These are phyloP conservation scores for Anniella stebbinsi DNA, from an alignment of 2,797 vertebrate genomes.

Conservation along the genomic window DNA sequence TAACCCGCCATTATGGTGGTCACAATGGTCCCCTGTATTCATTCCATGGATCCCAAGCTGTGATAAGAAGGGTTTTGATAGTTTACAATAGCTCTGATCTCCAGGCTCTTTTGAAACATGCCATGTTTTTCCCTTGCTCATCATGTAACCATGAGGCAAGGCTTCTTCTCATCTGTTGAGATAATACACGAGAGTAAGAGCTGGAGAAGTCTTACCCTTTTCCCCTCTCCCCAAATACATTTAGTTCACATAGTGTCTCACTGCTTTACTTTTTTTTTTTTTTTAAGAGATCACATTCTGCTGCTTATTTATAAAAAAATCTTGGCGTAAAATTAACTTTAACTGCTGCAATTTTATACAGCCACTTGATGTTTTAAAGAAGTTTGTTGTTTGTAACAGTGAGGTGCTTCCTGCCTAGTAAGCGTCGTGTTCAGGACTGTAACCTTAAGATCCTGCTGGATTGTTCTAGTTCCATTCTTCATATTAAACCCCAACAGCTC, in stretches of 20 bases:
- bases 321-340: too few species aligned
- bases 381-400: too few species aligned
- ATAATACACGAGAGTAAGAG: too few species aligned
- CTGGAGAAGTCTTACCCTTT: not conserved
- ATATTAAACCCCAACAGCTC: not conserved
- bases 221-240: not conserved
- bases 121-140: too few species aligned
- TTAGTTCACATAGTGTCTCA: not conserved
- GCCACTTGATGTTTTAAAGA: too few species aligned
- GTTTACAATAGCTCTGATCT: not conserved
- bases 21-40: not conserved
- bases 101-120: too few species aligned
- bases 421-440: not conserved
- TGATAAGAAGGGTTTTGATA: not conserved
- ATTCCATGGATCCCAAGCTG: not conserved
- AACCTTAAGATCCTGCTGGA: not conserved
- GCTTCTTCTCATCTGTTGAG: not conserved
- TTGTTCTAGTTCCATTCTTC: not conserved
- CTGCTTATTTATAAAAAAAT: too few species aligned
- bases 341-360: too few species aligned
- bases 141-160: too few species aligned
- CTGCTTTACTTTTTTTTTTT: too few species aligned
- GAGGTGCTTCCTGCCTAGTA: not conserved
- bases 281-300: too few species aligned
- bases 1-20: too few species aligned